A percentile compares a stretch with the other conserved stretches of the same genome.
These are phyloP conservation scores for Geodia barretti DNA, from an alignment of 37 sponge, comb jelly and placozoan genomes.

Conservation along the genomic window DNA sequence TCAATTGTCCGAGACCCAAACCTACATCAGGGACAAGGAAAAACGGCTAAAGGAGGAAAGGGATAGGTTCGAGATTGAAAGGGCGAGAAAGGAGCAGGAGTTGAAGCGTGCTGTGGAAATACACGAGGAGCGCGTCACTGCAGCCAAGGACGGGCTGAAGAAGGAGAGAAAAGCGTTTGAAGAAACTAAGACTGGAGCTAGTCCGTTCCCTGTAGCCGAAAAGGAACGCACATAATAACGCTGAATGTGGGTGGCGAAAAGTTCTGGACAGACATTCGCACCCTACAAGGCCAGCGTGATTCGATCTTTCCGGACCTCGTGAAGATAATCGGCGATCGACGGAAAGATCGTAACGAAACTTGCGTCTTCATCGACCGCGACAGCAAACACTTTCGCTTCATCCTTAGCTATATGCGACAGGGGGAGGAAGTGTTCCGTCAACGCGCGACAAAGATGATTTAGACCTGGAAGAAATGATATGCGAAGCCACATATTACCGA, in stretches of 20 bases:
- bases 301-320: conserved; percentile 24
- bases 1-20: no score
- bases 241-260: background rate
- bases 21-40: no score
- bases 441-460: background rate
- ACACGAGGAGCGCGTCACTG: background rate
- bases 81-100: background rate
- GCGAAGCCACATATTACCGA: conserved; percentile 40
- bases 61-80: no score
- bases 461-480: conserved; percentile 19
- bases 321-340: background rate
- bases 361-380: conserved; percentile 62
- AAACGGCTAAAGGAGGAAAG: no score
- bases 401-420: conserved; percentile 48
- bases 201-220: background rate
- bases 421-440: conserved; percentile 10
- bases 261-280: background rate
- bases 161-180: background rate
- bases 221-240: background rate
- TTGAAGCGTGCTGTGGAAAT: background rate
- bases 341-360: background rate
- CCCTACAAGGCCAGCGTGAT: conserved; percentile 2
- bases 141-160: background rate
- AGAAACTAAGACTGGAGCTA: background rate
- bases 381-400: conserved; percentile 41